Evolutionary conservation across 1,140 invertebrate genomes (phyloP), one percentile per base, ranked within the genome.

Genomic region (Hycleus cichorii): DNA sequence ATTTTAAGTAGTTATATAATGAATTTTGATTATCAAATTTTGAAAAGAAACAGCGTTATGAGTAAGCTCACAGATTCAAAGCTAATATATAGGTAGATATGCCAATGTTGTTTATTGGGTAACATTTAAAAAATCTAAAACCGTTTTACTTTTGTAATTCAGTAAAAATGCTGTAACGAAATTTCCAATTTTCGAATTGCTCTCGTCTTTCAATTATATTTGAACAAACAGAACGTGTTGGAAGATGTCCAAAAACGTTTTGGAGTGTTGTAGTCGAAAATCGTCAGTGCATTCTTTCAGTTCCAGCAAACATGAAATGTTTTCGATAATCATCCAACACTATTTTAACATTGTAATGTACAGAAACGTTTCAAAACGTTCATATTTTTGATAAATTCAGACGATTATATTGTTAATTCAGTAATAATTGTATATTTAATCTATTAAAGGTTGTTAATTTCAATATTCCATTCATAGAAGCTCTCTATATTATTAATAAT

Each of bases 111-210:
- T 32, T 32, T 32, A 7, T 53, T 32, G 32, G 51, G n/a, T 58
- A 52, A 42, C 44, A 48, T 58, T 52, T 52, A 40, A 48, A 39
- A 49, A 46, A 58, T 47, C 49, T 39, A 43, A 58, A 51, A 49
- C 39, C 42, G 48, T 42, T 27, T 49, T 24, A 32, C 7, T 50
- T 57, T 49, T 57, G 50, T 56, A 57, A 61, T 61, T 61, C 54
- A 27, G 49, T 61, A 57, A 61, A 61, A 61, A 61, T 49, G 49
- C 51, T 48, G 49, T 57, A 57, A 61, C 53, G 47, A 46, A 57
- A 61, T 61, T 61, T 61, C 54, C 59, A 57, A 61, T 61, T 61
- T 61, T 57, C 51, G 54, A 51, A 61, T 57, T 61, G 49, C 56
- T 49, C 49, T 52, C 59, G 49, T 58, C 57, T 58, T 58, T 61